phyloP scores from a whole-genome alignment of 2,888 invertebrate species.

The Flexamia atlantica region DNA sequence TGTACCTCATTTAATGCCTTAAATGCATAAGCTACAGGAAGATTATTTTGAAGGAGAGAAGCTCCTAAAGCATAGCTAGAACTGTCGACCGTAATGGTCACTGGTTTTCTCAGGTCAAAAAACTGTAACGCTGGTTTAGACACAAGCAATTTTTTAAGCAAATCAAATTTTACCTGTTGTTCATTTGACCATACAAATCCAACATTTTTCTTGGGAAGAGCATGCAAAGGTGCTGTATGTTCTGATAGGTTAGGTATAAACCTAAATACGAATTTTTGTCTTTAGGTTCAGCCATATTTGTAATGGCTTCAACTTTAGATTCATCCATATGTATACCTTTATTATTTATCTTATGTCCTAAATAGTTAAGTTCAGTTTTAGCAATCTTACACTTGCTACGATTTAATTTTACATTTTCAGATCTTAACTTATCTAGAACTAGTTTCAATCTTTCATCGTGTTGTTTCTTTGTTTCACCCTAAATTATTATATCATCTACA shows the following conservation, averaged over 20 bases:
- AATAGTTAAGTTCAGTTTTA: constrained; percentile 26
- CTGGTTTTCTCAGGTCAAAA: constrained; percentile 53
- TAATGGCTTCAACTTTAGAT: constrained; percentile 68
- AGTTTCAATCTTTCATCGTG: constrained; percentile 67
- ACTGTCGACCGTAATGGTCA: constrained; percentile 53
- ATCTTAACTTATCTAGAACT: constrained; percentile 63
- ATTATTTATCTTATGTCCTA: constrained; percentile 59
- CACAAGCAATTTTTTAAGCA: constrained; percentile 42
- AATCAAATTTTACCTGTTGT: constrained; percentile 14
- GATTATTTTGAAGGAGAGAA: constrained; percentile 57
- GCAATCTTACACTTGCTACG: constrained; percentile 62
- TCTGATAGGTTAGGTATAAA: constrained; percentile 70
- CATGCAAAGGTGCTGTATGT: constrained; percentile 66
- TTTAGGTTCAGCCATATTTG: constrained; percentile 68
- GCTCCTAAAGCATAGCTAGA: constrained; percentile 59
- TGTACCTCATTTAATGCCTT: constrained; percentile 56
- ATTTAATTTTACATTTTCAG: constrained; percentile 62
- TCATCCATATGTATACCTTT: constrained; percentile 67
- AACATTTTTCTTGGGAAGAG: constrained; percentile 68
- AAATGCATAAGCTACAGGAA: constrained; percentile 61
- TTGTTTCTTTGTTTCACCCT: constrained; percentile 65
- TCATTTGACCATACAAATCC: constrained; percentile 64
- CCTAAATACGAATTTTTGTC: constrained; percentile 68
- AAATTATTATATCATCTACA: constrained; percentile 70
- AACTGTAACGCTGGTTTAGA: constrained; percentile 39